Evolutionary conservation across 2,113 vertebrate species (phyloP), one percentile per base, ranked within the genome.

Genomic region (Baryphthengus martii): DNA sequence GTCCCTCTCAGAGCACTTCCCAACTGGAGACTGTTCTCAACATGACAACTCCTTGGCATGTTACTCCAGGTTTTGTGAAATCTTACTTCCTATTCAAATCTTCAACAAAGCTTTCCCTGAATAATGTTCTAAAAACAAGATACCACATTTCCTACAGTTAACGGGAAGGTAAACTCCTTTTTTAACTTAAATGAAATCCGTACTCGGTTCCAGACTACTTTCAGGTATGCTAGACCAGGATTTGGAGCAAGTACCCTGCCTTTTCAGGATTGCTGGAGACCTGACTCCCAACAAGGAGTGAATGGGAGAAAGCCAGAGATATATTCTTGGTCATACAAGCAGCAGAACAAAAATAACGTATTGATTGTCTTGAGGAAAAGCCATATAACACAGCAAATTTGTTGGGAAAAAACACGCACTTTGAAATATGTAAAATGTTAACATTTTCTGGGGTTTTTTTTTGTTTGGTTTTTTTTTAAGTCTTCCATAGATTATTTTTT

Each of bases 401-500:
- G 1, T 44, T 55, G 11, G 6, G 4, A 11, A 33, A 82, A 78
- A 50, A 5, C 0, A 1, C 5, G 3, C 56, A 42, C 0, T 35
- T 59, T 40, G 5, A 85, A 79, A 24, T 2, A 45, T 33, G 18
- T 67, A 21, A 20, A 50, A 23, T 52, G 9, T 53, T 20, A 2
- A 11, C 52, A 40, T 29, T 21, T 25, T 13, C 6, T 6, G n/a
- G n/a, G n/a, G n/a, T n/a, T n/a, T n/a, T n/a, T n/a, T n/a, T n/a
- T n/a, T n/a, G n/a, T n/a, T n/a, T n/a, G n/a, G n/a, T n/a, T 33
- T 42, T 73, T 77, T 47, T 42, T 31, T 42, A 9, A 24, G 4
- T 53, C 78, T 89, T 73, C 7, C 13, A 12, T 35, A 55, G 25
- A 19, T 12, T n/a, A n/a, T 62, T 35, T 71, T 50, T 90, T 65